Evolutionary conservation across 2,113 vertebrate genomes (phyloP).

Genomic region (Shinisaurus crocodilurus): DNA sequence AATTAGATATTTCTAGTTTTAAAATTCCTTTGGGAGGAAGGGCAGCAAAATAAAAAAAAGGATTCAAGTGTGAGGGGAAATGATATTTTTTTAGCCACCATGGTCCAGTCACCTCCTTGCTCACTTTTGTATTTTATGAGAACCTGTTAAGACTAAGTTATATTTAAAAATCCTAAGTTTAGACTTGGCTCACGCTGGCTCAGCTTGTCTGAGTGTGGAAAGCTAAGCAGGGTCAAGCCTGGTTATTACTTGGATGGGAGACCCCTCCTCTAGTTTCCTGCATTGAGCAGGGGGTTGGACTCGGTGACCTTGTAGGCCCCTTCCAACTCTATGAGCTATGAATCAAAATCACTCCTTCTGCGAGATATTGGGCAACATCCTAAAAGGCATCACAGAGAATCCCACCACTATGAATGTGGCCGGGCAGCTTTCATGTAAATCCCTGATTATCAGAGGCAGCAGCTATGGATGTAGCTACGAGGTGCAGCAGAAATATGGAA

Average conservation of each 20-base stretch:
- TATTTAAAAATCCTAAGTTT: background rate
- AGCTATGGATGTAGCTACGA: conserved; percentile 25
- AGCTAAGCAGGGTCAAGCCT: too few species aligned
- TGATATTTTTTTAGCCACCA: background rate
- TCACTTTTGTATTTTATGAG: fast-evolving
- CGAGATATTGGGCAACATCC: background rate
- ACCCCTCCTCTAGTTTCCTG: too few species aligned
- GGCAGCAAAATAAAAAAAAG: background rate
- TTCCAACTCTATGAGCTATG: too few species aligned
- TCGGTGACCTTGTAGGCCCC: too few species aligned
- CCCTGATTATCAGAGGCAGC: background rate
- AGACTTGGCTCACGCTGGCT: too few species aligned
- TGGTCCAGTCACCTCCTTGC: background rate
- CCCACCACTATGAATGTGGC: fast-evolving
- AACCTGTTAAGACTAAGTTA: background rate
- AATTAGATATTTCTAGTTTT: background rate
- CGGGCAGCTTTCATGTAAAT: conserved; percentile 19
- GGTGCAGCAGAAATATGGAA: conserved; percentile 47
- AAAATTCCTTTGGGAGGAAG: background rate
- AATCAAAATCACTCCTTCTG: background rate
- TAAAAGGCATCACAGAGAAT: background rate
- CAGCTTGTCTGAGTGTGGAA: too few species aligned
- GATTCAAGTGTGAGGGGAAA: fast-evolving
- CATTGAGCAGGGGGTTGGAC: too few species aligned
- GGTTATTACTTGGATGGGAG: too few species aligned